A percentile compares a stretch with the other conserved stretches of the same genome.
These are phyloP conservation scores for Archocentrus centrarchus DNA, from an alignment of 2,113 vertebrate species.

Conservation along the genomic window DNA sequence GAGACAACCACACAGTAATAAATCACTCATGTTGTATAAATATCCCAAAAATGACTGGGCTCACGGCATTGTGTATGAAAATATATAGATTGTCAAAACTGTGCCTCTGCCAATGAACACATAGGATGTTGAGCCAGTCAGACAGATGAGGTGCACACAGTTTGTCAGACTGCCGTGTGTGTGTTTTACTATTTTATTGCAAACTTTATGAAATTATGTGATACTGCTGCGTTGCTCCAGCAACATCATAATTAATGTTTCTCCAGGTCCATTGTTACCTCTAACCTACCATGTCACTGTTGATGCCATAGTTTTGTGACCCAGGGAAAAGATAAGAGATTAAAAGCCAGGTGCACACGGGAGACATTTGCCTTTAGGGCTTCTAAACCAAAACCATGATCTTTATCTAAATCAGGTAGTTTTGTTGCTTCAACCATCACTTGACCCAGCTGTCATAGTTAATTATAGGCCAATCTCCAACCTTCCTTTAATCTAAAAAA, in stretches of 20 bases:
- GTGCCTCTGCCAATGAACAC: constrained; percentile 2
- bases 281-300: background rate
- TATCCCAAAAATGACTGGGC: background rate
- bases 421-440: background rate
- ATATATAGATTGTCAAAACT: background rate
- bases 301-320: no score
- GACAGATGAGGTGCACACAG: background rate
- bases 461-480: no score
- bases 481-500: no score
- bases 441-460: no score
- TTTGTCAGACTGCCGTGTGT: background rate
- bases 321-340: background rate
- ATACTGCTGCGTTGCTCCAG: background rate
- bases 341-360: background rate
- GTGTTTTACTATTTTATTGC: background rate
- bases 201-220: background rate
- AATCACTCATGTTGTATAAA: background rate
- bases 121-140: background rate
- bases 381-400: background rate
- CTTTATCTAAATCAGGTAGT: background rate
- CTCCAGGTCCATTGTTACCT: background rate
- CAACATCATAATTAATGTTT: background rate
- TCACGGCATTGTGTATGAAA: background rate
- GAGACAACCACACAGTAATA: background rate
- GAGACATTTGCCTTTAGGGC: background rate